A percentile compares a stretch with the other conserved stretches of the same genome.
Conservation (phyloP, 2,113 vertebrate genomes). For the Phalacrocorax carbo region DNA sequence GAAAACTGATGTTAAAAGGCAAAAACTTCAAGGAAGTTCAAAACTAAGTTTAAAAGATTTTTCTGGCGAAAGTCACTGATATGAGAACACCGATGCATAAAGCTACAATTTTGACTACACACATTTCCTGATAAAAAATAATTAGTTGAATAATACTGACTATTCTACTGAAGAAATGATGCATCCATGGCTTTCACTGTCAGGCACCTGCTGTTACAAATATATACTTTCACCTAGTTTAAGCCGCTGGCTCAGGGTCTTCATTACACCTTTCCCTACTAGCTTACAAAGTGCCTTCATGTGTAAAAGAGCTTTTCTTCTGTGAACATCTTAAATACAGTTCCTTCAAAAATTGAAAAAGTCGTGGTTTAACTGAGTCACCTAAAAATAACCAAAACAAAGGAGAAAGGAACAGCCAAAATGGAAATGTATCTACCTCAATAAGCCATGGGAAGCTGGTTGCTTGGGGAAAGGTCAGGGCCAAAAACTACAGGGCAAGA, state of each 20-base stretch:
- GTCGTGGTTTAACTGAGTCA: neutral
- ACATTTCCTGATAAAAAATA: neutral
- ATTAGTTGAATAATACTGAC: neutral
- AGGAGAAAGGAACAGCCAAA: neutral
- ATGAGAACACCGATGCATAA: neutral
- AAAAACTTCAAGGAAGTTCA: neutral
- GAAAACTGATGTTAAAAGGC: neutral
- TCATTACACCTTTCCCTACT: neutral
- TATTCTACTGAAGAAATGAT: neutral
- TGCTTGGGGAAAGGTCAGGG: neutral
- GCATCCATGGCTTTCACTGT: neutral
- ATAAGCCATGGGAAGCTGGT: neutral
- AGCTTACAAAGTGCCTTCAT: neutral
- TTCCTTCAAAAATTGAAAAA: neutral
- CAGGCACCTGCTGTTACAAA: neutral
- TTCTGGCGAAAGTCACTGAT: neutral
- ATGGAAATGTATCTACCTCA: neutral
- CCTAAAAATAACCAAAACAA: slow-evolving; percentile 12
- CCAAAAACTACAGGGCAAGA: neutral
- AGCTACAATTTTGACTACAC: neutral
- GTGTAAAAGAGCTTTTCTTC: neutral
- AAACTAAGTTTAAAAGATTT: neutral
- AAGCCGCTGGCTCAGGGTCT: neutral
- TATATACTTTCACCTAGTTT: neutral
- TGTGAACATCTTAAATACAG: neutral